These are phyloP conservation scores for Pituophis catenifer DNA, from an alignment of 2,113 vertebrate genomes.

Conservation along the genomic window DNA sequence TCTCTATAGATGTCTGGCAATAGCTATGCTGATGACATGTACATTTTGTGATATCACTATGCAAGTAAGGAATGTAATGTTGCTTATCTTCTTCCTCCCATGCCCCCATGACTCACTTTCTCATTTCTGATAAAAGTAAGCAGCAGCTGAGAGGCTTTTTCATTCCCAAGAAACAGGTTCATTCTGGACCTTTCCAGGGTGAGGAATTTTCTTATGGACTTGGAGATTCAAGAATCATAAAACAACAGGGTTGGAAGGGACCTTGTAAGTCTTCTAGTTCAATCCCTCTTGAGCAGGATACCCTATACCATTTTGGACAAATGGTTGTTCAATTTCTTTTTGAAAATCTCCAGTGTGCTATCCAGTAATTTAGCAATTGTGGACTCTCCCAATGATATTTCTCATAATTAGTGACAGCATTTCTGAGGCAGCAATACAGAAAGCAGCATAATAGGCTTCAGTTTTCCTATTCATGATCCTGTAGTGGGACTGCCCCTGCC, in stretches of 20 bases:
- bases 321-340: not conserved
- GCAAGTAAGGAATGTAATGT: not conserved
- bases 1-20: not conserved
- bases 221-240: not conserved
- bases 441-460: not conserved
- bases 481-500: not conserved
- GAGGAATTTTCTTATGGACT: not conserved
- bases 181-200: not conserved
- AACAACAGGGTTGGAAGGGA: not conserved
- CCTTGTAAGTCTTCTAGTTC: not conserved
- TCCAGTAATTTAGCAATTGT: not conserved
- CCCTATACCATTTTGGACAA: not conserved
- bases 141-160: not conserved
- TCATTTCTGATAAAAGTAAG: not conserved
- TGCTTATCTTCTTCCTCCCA: not conserved
- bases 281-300: not conserved
- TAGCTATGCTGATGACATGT: not conserved
- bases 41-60: not conserved
- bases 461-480: not conserved
- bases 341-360: not conserved
- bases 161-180: not conserved
- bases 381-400: not conserved
- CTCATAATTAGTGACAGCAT: not conserved
- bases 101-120: not conserved
- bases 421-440: not conserved